phyloP scores from a whole-genome alignment of 2,888 invertebrate genomes.

The Brachyopa scutellaris region DNA sequence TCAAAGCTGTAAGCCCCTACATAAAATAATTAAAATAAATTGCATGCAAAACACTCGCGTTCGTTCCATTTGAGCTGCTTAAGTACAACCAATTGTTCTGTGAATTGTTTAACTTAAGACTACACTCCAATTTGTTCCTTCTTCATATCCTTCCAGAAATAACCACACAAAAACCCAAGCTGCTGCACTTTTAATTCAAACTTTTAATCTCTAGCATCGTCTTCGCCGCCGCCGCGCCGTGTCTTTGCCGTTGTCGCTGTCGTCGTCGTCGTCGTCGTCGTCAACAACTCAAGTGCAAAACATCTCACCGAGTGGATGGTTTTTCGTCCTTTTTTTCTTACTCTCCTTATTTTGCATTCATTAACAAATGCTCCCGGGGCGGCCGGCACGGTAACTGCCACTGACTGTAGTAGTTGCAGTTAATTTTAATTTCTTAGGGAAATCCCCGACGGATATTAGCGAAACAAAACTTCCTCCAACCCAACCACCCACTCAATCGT shows the following conservation, averaged over 20 bases:
- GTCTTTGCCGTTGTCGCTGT: conserved; percentile 1
- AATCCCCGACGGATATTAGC: conserved; percentile 63
- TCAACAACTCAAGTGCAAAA: conserved; percentile 66
- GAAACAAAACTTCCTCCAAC: conserved; percentile 56
- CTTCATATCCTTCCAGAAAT: conserved; percentile 14
- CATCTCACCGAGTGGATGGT: conserved; percentile 54
- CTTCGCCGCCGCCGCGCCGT: too few relatives aligned
- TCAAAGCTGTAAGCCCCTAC: too few relatives aligned
- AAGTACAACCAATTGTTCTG: conserved; percentile 3
- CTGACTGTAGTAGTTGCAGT: conserved; percentile 46
- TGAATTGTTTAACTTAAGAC: conserved; percentile 3
- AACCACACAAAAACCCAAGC: not conserved
- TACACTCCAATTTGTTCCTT: not conserved
- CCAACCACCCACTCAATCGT: not conserved
- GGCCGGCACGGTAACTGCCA: not conserved
- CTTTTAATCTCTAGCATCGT: conserved; percentile 44
- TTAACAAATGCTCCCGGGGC: conserved; percentile 50
- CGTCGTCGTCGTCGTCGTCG: conserved; percentile 15
- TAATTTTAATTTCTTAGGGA: conserved; percentile 71
- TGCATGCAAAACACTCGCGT: too few relatives aligned
- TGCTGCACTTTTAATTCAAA: conserved; percentile 53
- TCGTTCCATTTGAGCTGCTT: not conserved
- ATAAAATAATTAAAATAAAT: too few relatives aligned
- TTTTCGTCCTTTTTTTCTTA: conserved; percentile 5
- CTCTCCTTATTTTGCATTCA: conserved; percentile 40